phyloP scores from a whole-genome alignment of 2,113 vertebrate species.

The Peromyscus maniculatus region DNA sequence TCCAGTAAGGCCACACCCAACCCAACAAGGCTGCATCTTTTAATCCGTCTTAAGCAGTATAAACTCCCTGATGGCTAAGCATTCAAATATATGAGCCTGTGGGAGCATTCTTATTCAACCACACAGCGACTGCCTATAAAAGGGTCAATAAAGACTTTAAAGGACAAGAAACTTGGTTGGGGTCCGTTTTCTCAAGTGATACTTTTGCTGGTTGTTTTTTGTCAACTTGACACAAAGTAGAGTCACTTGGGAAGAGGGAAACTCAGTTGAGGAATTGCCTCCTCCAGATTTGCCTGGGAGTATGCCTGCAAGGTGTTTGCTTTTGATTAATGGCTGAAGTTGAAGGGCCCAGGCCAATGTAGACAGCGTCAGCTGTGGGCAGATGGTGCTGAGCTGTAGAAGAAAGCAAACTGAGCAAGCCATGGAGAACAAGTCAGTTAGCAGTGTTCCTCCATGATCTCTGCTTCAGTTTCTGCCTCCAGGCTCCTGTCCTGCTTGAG shows the following conservation, averaged over 20 bases:
- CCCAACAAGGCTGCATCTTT: neutral
- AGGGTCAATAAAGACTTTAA: neutral
- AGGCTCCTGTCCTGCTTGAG: neutral
- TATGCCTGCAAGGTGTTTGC: neutral
- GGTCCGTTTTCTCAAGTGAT: neutral
- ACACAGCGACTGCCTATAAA: neutral
- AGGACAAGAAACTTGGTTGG: neutral
- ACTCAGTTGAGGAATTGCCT: neutral
- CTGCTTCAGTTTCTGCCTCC: neutral
- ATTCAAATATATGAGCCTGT: neutral
- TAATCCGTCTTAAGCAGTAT: neutral
- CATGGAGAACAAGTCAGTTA: neutral
- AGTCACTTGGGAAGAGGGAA: neutral
- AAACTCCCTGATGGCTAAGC: neutral
- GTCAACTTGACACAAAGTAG: neutral
- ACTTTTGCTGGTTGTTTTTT: neutral
- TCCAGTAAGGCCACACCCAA: neutral
- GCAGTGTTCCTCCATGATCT: neutral
- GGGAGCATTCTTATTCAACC: neutral
- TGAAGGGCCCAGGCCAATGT: neutral
- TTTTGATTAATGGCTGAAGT: neutral
- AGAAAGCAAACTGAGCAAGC: neutral
- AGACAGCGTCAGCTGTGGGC: neutral
- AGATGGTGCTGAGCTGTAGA: neutral
- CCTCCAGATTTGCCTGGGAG: too few species aligned